Percentiles rank a stretch among this genome's conserved stretches.
phyloP scores from a whole-genome alignment of 2,888 invertebrate species.

The Tillus elongatus region DNA sequence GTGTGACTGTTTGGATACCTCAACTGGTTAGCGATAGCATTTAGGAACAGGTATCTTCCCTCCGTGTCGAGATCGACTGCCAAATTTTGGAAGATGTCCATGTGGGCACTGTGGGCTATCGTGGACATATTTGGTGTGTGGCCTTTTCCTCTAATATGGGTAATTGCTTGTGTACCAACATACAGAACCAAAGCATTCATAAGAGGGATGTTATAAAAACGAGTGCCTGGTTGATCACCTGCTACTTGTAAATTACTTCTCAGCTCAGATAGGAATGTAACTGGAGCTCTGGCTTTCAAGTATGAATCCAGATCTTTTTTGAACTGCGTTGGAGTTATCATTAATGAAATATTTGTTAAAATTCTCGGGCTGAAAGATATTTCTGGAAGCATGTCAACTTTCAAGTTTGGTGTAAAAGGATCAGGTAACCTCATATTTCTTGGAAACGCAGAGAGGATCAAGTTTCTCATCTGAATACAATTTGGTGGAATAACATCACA shows the following conservation, averaged over 20 bases:
- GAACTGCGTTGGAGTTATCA: constrained; percentile 80
- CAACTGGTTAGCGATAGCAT: constrained; percentile 97
- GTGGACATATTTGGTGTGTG: constrained; percentile 92
- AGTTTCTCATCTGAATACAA: constrained; percentile 97
- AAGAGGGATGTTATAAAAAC: constrained; percentile 88
- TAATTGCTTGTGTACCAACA: constrained; percentile 94
- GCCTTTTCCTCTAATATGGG: constrained; percentile 81
- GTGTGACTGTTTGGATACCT: constrained; percentile 99
- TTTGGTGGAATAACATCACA: constrained; percentile 99
- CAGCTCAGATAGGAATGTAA: constrained; percentile 89
- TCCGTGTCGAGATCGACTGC: constrained; percentile 97
- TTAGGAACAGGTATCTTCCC: constrained; percentile 92
- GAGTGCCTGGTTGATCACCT: constrained; percentile 57
- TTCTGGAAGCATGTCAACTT: constrained; percentile 84
- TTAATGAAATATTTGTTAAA: constrained; percentile 74
- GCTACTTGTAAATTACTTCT: constrained; percentile 82
- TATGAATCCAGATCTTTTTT: constrained; percentile 97
- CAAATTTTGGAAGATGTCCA: constrained; percentile 99
- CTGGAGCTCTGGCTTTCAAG: constrained; percentile 85
- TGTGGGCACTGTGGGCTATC: constrained; percentile 97
- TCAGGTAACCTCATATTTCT: constrained; percentile 97
- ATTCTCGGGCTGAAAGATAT: constrained; percentile 84
- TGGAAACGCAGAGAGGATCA: constrained; percentile 96
- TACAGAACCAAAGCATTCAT: constrained; percentile 97
- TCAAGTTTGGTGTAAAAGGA: constrained; percentile 95